Evolutionary conservation across 2,797 vertebrate species (phyloP).

Genomic region (Hydrocynus forskahlii): DNA sequence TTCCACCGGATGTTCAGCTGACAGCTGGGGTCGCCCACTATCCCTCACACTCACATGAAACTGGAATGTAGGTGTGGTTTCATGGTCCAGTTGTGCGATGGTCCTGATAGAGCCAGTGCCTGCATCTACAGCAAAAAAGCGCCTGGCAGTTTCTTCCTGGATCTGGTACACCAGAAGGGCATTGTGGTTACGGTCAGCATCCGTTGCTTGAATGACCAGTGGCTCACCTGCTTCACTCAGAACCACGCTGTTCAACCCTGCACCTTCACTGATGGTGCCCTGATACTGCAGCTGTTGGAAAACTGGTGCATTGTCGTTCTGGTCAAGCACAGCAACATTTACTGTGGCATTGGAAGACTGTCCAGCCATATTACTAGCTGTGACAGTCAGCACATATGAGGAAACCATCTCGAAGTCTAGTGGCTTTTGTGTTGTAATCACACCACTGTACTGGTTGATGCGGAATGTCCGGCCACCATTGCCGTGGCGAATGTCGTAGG

Average conservation of each 20-base stretch:
- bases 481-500: constrained; percentile 91
- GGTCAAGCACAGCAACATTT: constrained; percentile 87
- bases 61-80: constrained; percentile 85
- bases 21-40: constrained; percentile 90
- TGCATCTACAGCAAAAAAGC: constrained; percentile 93
- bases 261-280: constrained; percentile 92
- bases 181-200: constrained; percentile 93
- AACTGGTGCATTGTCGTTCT: constrained; percentile 92
- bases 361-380: constrained; percentile 96
- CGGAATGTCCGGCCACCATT: constrained; percentile 83
- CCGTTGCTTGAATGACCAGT: constrained; percentile 89
- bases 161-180: constrained; percentile 94
- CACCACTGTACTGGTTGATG: constrained; percentile 96
- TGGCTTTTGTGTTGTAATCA: constrained; percentile 85
- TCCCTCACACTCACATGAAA: constrained; percentile 96
- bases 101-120: constrained; percentile 95
- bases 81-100: constrained; percentile 91
- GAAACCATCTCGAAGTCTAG: constrained; percentile 87
- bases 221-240: constrained; percentile 83
- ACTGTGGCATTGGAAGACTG: constrained; percentile 90
- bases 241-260: constrained; percentile 90
- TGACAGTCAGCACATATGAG: constrained; percentile 84
- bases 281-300: constrained; percentile 88
- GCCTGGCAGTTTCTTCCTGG: constrained; percentile 92
- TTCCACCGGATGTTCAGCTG: constrained; percentile 90